Percentiles rank a stretch among this genome's conserved stretches.
These are phyloP conservation scores for Agapornis canus DNA, from an alignment of 2,797 vertebrate genomes.

Conservation along the genomic window DNA sequence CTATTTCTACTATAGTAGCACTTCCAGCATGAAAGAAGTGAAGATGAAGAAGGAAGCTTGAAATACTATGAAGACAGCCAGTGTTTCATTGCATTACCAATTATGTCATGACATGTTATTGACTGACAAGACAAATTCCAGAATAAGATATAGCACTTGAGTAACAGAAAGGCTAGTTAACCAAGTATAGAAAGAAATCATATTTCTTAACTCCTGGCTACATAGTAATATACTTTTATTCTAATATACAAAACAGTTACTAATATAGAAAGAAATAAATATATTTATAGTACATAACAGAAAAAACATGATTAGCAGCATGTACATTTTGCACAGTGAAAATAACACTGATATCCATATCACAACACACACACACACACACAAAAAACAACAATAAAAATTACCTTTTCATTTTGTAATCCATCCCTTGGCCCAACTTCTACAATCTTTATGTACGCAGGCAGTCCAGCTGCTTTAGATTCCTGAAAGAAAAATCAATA, in stretches of 20 bases:
- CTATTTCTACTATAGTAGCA: background rate
- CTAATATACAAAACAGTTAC: background rate
- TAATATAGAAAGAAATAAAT: background rate
- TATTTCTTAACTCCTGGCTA: background rate
- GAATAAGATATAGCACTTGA: background rate
- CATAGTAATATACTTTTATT: background rate
- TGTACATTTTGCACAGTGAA: background rate
- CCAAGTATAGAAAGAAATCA: background rate
- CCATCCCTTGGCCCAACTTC: constrained; percentile 97
- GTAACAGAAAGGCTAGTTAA: background rate
- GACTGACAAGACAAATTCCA: background rate
- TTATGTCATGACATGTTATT: background rate
- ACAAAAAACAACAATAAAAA: background rate
- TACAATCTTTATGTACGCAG: constrained; percentile 91
- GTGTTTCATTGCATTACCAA: background rate
- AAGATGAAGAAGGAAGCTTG: background rate
- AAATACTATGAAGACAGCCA: background rate
- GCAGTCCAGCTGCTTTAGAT: constrained; percentile 77
- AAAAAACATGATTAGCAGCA: background rate
- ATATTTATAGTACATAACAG: background rate
- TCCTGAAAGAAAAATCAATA: constrained; percentile 76
- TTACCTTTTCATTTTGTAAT: constrained; percentile 96
- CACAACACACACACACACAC: background rate
- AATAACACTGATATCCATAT: background rate
- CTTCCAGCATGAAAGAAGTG: background rate